Percentiles rank a stretch among this genome's conserved stretches.
Evolutionary conservation across 2,113 vertebrate species (phyloP).

Genomic region (Larimichthys crocea): DNA sequence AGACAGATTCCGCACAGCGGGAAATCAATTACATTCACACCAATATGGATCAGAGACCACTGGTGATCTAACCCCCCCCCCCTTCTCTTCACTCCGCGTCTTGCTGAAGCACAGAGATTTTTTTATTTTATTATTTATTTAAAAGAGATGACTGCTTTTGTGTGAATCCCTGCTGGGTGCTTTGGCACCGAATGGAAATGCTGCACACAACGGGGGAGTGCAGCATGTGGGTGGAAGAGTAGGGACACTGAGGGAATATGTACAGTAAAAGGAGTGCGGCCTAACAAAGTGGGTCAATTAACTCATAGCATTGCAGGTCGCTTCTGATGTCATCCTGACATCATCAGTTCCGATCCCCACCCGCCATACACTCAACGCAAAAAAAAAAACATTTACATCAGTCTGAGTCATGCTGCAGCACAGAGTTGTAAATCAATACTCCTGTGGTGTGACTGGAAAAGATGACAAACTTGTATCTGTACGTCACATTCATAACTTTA

Average conservation of each 20-base stretch:
- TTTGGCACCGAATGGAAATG: conserved; percentile 24
- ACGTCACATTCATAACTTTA: conserved; percentile 4
- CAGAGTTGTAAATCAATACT: conserved; percentile 40
- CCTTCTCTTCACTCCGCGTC: conserved; percentile 32
- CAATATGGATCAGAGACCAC: conserved; percentile 65
- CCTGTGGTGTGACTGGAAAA: conserved; percentile 3
- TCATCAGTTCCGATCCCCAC: conserved; percentile 22
- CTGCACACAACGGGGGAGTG: conserved; percentile 25
- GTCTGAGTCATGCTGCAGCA: conserved; percentile 63
- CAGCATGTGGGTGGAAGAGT: conserved; percentile 42
- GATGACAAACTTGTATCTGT: neutral
- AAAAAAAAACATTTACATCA: conserved; percentile 45
- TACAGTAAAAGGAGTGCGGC: conserved; percentile 5
- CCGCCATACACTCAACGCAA: neutral
- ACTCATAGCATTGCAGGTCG: neutral
- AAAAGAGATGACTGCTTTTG: conserved; percentile 50
- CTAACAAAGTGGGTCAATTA: conserved; percentile 27
- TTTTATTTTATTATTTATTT: neutral
- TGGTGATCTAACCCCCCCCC: conserved; percentile 50
- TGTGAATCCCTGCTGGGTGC: conserved; percentile 47
- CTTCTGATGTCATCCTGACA: conserved; percentile 52
- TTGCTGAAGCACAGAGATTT: conserved; percentile 39
- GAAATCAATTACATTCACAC: conserved; percentile 72
- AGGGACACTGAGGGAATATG: conserved; percentile 13
- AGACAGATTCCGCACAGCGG: conserved; percentile 63